These are phyloP conservation scores for Alfaro cultratus DNA, from an alignment of 2,797 vertebrate species.

Conservation along the genomic window DNA sequence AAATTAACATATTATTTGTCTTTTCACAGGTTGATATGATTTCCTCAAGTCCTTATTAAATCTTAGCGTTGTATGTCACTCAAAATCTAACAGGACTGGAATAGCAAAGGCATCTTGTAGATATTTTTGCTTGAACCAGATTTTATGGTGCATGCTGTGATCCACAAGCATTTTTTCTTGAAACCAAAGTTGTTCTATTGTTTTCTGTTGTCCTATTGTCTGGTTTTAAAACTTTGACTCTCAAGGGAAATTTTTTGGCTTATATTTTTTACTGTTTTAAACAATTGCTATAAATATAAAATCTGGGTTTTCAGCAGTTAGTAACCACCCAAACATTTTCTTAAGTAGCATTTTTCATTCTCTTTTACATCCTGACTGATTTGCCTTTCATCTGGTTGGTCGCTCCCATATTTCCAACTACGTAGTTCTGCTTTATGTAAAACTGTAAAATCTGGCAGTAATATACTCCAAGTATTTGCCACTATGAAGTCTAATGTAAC, in stretches of 20 bases:
- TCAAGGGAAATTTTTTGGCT: constrained; percentile 59
- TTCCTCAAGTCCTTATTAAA: not conserved
- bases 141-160: constrained; percentile 27
- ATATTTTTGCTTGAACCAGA: not conserved
- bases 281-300: not conserved
- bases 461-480: constrained; percentile 42
- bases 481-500: constrained; percentile 32
- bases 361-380: constrained; percentile 22
- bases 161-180: constrained; percentile 41
- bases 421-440: constrained; percentile 26
- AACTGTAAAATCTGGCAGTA: constrained; percentile 28
- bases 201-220: constrained; percentile 60
- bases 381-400: constrained; percentile 25
- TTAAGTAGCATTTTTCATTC: not conserved
- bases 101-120: not conserved
- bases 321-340: not conserved
- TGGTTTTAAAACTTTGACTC: constrained; percentile 51
- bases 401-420: constrained; percentile 39
- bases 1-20: not conserved
- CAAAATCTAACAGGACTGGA: not conserved
- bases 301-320: not conserved
- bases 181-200: constrained; percentile 50
- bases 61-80: not conserved
- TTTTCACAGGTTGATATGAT: not conserved
- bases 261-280: constrained; percentile 10